Evolutionary conservation across 2,113 vertebrate species (phyloP).

Genomic region (Reinhardtius hippoglossoides): DNA sequence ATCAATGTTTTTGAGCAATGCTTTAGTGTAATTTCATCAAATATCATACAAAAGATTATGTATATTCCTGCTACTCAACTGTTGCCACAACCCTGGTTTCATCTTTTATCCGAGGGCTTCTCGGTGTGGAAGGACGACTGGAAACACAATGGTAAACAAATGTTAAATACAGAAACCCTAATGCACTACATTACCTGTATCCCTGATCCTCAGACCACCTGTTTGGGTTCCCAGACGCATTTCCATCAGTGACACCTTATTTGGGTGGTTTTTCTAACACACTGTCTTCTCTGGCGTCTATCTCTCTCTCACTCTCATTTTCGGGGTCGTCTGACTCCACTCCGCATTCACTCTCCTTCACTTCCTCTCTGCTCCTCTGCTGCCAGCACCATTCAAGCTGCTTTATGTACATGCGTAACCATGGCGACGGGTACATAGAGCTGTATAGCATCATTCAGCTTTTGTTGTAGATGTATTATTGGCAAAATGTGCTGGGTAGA

Average conservation of each 20-base stretch:
- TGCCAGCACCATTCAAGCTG: slow-evolving; percentile 35
- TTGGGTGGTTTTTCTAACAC: neutral
- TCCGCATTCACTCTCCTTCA: slow-evolving; percentile 31
- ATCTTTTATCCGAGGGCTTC: too few species aligned
- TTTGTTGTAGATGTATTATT: slow-evolving; percentile 18
- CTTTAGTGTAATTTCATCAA: too few species aligned
- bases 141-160: too few species aligned
- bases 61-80: too few species aligned
- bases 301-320: slow-evolving; percentile 38
- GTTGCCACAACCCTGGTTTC: too few species aligned
- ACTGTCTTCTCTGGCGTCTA: slow-evolving; percentile 23
- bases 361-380: slow-evolving; percentile 10
- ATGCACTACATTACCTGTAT: neutral
- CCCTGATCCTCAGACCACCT: neutral
- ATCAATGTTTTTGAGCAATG: too few species aligned
- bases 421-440: slow-evolving; percentile 52
- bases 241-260: too few species aligned
- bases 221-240: neutral
- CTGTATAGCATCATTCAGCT: slow-evolving; percentile 27
- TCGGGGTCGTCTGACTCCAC: slow-evolving; percentile 14
- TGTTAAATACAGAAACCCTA: neutral
- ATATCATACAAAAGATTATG: too few species aligned
- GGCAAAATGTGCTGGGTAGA: slow-evolving; percentile 12
- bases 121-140: too few species aligned
- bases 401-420: slow-evolving; percentile 40